These are phyloP conservation scores for Doryteuthis pealeii DNA, from an alignment of 1,140 invertebrate species.

Conservation along the genomic window DNA sequence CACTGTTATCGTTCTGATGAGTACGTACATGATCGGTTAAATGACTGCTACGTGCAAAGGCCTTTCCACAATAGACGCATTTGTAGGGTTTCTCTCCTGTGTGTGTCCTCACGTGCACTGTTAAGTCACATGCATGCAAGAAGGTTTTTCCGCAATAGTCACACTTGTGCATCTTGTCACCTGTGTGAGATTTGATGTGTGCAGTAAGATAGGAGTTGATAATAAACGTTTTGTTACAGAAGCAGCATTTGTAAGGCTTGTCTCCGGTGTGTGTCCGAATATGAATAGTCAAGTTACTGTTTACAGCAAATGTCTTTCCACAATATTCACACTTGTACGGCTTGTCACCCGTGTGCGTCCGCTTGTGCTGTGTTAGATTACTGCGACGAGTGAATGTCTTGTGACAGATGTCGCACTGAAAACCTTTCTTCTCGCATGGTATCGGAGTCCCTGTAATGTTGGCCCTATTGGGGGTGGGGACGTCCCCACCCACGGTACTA, in stretches of 20 bases:
- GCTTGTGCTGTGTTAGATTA: background rate
- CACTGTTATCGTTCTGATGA: constrained; percentile 61
- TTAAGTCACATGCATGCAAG: constrained; percentile 82
- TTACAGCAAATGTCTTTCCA: constrained; percentile 83
- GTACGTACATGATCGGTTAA: constrained; percentile 75
- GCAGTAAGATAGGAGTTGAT: constrained; percentile 12
- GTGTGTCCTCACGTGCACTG: constrained; percentile 76
- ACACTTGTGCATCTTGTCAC: constrained; percentile 78
- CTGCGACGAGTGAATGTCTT: background rate
- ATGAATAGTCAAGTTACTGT: constrained; percentile 80
- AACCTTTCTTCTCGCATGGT: background rate
- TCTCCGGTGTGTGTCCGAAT: constrained; percentile 79
- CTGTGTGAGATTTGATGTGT: constrained; percentile 75
- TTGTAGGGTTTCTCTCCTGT: constrained; percentile 77
- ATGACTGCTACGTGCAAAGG: constrained; percentile 86
- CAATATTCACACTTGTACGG: constrained; percentile 85
- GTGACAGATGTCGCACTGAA: constrained; percentile 12
- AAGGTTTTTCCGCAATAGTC: constrained; percentile 88
- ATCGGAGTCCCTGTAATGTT: background rate
- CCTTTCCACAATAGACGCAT: constrained; percentile 72
- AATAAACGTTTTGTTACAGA: constrained; percentile 66
- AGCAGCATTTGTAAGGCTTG: constrained; percentile 73
- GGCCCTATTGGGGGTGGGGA: background rate
- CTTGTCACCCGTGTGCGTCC: constrained; percentile 20
- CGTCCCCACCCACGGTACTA: background rate